A percentile compares a stretch with the other conserved stretches of the same genome.
Evolutionary conservation across 2,113 vertebrate species (phyloP).

Genomic region (Amblyornis subalaris): DNA sequence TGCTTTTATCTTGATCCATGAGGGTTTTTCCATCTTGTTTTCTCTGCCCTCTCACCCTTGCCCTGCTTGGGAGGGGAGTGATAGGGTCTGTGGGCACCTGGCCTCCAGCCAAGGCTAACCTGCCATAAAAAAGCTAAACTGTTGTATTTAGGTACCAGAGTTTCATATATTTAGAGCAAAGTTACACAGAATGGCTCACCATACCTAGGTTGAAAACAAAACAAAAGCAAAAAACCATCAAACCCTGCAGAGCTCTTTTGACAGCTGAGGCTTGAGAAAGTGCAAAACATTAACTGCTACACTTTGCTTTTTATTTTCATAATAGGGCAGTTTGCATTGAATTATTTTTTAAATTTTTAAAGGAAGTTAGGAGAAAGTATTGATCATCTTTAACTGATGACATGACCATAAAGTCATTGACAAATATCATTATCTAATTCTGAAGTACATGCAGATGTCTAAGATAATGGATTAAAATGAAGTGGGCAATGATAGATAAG

Average conservation of each 20-base stretch:
- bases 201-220: background rate
- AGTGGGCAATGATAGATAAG: background rate
- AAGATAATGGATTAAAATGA: background rate
- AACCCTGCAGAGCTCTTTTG: background rate
- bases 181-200: background rate
- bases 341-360: background rate
- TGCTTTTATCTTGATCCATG: background rate
- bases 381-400: constrained; percentile 3
- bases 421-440: background rate
- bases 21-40: background rate
- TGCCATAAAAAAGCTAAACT: background rate
- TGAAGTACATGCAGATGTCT: background rate
- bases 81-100: background rate
- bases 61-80: background rate
- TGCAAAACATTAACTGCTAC: background rate
- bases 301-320: background rate
- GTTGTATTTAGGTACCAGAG: background rate
- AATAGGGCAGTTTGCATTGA: background rate
- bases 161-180: background rate
- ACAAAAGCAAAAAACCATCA: background rate
- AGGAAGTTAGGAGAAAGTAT: background rate
- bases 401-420: background rate
- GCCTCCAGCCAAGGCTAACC: background rate
- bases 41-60: background rate
- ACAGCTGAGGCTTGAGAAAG: background rate